Conservation (phyloP, 2,113 vertebrate species). For the Pomatorhinus ruficollis region DNA sequence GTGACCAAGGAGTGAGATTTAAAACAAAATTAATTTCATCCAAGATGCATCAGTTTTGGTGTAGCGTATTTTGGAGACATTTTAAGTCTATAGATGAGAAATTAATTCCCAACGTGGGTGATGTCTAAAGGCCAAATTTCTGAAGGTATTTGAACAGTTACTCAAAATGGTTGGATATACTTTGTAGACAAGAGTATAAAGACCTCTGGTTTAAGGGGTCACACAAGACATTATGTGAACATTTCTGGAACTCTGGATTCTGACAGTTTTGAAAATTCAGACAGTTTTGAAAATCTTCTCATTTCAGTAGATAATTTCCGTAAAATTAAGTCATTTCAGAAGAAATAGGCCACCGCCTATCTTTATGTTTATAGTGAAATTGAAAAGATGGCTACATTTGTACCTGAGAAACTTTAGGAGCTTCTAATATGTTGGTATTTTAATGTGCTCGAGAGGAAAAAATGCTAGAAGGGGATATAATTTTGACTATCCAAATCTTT, state of each 20-base stretch:
- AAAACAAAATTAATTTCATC: background rate
- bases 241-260: background rate
- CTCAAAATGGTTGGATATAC: background rate
- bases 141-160: background rate
- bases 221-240: background rate
- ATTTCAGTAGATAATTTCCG: background rate
- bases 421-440: background rate
- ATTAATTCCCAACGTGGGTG: background rate
- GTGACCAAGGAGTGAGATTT: rapidly evolving
- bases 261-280: background rate
- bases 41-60: background rate
- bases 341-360: background rate
- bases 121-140: background rate
- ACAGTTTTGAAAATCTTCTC: background rate
- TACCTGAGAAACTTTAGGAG: background rate
- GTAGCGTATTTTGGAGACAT: background rate
- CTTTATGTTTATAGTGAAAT: background rate
- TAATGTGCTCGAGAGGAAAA: background rate
- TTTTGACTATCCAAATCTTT: background rate
- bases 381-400: background rate
- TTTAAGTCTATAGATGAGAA: background rate
- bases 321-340: background rate
- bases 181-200: background rate
- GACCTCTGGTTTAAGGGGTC: background rate
- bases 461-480: background rate